phyloP scores from a whole-genome alignment of 2,797 vertebrate genomes.

The Platalea minor region DNA sequence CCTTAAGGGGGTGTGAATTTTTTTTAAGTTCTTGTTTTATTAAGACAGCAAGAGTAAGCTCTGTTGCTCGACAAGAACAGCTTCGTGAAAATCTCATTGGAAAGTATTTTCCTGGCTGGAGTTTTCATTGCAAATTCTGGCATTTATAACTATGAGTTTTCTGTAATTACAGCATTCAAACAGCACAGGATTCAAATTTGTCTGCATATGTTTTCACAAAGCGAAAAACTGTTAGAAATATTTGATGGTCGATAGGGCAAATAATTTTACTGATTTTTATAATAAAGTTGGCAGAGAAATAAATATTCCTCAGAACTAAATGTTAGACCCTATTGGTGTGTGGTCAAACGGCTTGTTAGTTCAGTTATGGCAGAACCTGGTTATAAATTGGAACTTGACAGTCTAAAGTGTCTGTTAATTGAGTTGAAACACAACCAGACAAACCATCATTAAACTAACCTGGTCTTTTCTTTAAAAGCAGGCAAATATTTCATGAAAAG shows the following conservation, averaged over 20 bases:
- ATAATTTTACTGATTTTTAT: conserved; percentile 29
- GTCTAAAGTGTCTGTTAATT: neutral
- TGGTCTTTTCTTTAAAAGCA: neutral
- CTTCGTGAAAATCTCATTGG: neutral
- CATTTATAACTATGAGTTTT: neutral
- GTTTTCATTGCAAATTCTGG: neutral
- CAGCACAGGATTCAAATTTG: neutral
- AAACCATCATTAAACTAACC: neutral
- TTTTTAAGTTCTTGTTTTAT: neutral
- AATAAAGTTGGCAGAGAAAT: neutral
- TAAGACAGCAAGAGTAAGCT: neutral
- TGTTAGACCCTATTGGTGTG: neutral
- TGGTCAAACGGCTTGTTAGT: neutral
- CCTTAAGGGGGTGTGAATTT: neutral
- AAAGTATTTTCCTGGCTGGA: neutral
- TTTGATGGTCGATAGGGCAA: neutral
- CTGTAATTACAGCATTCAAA: neutral
- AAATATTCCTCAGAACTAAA: neutral
- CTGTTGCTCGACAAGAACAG: neutral
- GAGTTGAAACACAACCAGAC: neutral
- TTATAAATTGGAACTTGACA: neutral
- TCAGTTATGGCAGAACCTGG: neutral
- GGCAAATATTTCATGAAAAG: neutral
- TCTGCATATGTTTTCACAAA: neutral
- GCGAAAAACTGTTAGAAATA: neutral